These are phyloP conservation scores for Rhyacichthys aspro DNA, from an alignment of 2,797 vertebrate genomes.

Conservation along the genomic window DNA sequence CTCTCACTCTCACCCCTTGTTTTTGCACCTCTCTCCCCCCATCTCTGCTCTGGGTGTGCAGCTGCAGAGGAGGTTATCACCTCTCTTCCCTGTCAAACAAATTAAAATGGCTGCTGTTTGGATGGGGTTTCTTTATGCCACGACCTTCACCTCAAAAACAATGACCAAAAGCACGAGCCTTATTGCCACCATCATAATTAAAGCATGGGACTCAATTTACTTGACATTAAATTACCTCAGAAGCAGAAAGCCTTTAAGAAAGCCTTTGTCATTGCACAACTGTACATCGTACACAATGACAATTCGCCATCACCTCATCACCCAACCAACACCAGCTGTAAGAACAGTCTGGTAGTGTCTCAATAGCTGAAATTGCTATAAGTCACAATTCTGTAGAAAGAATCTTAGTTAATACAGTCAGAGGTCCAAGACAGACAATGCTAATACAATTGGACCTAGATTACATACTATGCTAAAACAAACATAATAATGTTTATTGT, in stretches of 20 bases:
- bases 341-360: no score
- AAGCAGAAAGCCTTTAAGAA: no score
- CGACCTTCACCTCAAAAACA: conserved; percentile 60
- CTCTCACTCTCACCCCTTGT: conserved; percentile 35
- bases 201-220: neutral
- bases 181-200: neutral
- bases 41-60: conserved; percentile 23
- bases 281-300: no score
- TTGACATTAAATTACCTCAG: neutral
- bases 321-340: no score
- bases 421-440: no score
- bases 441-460: no score
- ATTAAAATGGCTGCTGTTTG: conserved; percentile 77
- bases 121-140: conserved; percentile 54
- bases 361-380: no score
- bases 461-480: no score
- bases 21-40: conserved; percentile 26
- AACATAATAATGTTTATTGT: no score
- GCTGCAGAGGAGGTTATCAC: conserved; percentile 64
- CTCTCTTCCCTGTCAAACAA: conserved; percentile 69
- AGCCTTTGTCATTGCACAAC: no score
- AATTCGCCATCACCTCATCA: neutral
- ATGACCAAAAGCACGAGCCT: conserved; percentile 1
- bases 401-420: no score
- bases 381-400: no score